phyloP scores from a whole-genome alignment of 2,797 vertebrate species.

The Anomalospiza imberbis region DNA sequence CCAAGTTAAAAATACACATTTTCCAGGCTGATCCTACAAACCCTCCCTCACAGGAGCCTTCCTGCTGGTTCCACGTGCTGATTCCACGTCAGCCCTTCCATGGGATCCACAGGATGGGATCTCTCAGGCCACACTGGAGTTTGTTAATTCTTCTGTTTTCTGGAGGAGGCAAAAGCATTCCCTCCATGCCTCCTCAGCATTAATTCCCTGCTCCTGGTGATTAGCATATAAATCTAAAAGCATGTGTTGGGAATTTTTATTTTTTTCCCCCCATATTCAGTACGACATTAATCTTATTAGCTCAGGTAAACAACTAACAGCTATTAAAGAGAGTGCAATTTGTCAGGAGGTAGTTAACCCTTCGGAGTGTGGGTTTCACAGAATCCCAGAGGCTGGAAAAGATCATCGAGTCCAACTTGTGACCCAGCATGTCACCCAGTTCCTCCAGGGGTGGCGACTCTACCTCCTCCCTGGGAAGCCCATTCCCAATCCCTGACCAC shows the following conservation, averaged over 20 bases:
- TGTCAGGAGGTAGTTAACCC: not conserved
- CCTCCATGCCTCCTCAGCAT: not conserved
- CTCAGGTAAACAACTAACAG: conserved; percentile 49
- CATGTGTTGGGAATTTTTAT: not conserved
- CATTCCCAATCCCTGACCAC: not conserved
- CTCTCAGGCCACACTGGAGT: not conserved
- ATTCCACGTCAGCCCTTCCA: not conserved
- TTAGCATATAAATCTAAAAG: conserved; percentile 35
- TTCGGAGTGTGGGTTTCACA: accelerated
- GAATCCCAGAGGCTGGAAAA: not conserved
- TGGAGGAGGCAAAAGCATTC: not conserved
- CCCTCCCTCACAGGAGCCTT: not conserved
- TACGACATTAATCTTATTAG: conserved; percentile 23
- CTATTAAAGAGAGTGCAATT: not conserved
- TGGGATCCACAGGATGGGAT: not conserved
- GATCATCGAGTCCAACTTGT: accelerated
- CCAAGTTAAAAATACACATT: conserved; percentile 46
- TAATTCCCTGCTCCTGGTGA: not conserved
- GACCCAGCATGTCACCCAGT: too few species aligned
- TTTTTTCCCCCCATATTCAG: not conserved
- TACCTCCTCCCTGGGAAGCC: not conserved
- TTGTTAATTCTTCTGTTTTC: not conserved
- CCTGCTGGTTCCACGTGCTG: accelerated
- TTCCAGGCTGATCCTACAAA: conserved; percentile 5
- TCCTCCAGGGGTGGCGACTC: too few species aligned